Percentiles rank a stretch among this genome's conserved stretches.
Conservation (phyloP, 2,797 vertebrate species). For the Calcarius lapponicus region DNA sequence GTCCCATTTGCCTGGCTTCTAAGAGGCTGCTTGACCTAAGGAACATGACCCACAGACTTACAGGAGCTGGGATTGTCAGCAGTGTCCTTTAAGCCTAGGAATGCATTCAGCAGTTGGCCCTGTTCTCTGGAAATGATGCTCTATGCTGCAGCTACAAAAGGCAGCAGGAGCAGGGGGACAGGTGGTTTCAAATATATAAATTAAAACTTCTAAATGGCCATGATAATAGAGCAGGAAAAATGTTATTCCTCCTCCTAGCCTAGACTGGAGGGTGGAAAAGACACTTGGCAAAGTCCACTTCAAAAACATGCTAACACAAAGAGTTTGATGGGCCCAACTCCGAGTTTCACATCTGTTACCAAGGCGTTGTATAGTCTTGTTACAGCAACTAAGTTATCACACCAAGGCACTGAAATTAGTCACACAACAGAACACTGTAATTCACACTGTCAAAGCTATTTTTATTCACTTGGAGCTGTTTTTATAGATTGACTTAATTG, state of each 20-base stretch:
- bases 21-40: neutral
- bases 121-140: neutral
- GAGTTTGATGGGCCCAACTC: neutral
- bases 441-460: constrained; percentile 40
- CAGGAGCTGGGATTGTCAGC: neutral
- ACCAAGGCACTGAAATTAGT: constrained; percentile 19
- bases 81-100: neutral
- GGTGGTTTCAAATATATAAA: neutral
- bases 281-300: neutral
- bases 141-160: neutral
- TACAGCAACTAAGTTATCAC: neutral
- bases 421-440: constrained; percentile 1
- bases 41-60: neutral
- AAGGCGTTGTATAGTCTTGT: neutral
- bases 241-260: neutral
- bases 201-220: neutral
- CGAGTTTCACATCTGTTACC: neutral
- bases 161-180: accelerated
- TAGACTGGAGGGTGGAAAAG: neutral
- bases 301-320: neutral
- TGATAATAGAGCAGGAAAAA: neutral
- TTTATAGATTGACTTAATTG: neutral
- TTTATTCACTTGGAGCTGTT: constrained; percentile 20
- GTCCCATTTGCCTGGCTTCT: neutral
- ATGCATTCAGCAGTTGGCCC: no score